A percentile compares a stretch with the other conserved stretches of the same genome.
Evolutionary conservation across 2,113 vertebrate species (phyloP).

Genomic region (Prunella fulvescens): DNA sequence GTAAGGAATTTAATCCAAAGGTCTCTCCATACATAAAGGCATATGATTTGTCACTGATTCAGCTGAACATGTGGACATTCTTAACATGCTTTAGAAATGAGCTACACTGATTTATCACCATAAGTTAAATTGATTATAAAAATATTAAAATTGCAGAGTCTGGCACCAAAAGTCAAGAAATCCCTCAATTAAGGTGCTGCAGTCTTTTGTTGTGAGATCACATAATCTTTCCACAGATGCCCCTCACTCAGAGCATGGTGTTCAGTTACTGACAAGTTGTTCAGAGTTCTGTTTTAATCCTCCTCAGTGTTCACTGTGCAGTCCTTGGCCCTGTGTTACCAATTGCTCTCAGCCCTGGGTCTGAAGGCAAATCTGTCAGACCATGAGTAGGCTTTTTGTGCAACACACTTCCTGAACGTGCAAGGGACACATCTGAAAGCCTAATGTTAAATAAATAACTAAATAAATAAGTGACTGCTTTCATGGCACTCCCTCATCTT

Average conservation of each 20-base stretch:
- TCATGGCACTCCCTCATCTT: neutral
- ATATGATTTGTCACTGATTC: neutral
- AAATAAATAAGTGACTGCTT: neutral
- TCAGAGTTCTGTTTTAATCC: neutral
- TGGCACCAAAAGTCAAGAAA: neutral
- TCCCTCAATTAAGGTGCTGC: neutral
- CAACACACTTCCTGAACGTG: accelerated
- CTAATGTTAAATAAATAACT: neutral
- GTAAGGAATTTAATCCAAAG: neutral
- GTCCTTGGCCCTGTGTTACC: neutral
- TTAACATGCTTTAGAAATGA: neutral
- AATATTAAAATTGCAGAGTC: neutral
- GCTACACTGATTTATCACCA: neutral
- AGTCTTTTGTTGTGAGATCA: neutral
- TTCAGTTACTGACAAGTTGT: neutral
- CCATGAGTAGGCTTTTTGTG: neutral
- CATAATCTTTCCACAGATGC: neutral
- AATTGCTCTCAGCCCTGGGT: neutral
- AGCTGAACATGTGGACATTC: neutral
- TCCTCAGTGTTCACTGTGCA: neutral
- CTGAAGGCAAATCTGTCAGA: neutral
- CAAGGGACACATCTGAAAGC: neutral
- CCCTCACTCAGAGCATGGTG: neutral
- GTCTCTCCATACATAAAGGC: neutral
- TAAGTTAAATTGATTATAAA: neutral